Conservation (phyloP, 2,888 invertebrate genomes). For the Candidula unifasciata region DNA sequence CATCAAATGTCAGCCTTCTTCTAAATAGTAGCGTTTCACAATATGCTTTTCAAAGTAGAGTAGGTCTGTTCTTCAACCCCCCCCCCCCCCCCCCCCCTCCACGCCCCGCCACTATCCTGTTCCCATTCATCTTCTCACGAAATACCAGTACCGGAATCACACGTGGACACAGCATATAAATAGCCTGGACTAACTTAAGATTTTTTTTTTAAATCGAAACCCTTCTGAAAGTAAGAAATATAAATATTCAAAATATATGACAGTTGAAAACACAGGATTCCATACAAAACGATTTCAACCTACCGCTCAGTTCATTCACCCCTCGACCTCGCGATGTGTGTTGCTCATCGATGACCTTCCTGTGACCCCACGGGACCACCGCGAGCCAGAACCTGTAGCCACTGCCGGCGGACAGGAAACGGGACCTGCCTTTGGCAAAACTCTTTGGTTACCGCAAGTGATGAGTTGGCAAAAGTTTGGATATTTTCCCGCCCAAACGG, state of each 20-base stretch:
- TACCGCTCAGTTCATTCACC: slow-evolving; percentile 39
- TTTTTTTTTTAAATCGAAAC: too few relatives aligned
- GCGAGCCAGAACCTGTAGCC: slow-evolving; percentile 16
- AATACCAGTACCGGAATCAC: too few relatives aligned
- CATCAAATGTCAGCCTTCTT: too few relatives aligned
- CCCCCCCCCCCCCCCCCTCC: too few relatives aligned
- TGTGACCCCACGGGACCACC: slow-evolving; percentile 2
- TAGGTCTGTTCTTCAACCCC: too few relatives aligned
- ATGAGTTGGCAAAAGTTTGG: slow-evolving; percentile 12
- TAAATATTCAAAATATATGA: not conserved
- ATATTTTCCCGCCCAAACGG: not conserved
- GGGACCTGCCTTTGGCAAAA: not conserved
- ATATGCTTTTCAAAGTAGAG: too few relatives aligned
- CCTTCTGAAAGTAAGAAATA: too few relatives aligned
- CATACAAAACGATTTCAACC: slow-evolving; percentile 13
- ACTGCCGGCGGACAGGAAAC: not conserved
- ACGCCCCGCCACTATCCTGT: too few relatives aligned
- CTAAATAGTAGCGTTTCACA: too few relatives aligned
- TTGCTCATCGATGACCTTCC: slow-evolving; percentile 39
- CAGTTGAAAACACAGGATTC: not conserved
- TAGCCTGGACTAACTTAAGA: too few relatives aligned
- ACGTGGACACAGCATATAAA: too few relatives aligned
- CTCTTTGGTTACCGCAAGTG: slow-evolving; percentile 2
- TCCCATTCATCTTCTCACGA: too few relatives aligned
- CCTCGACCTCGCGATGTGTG: slow-evolving; percentile 7